These are phyloP conservation scores for Platyscapa corneri DNA, from an alignment of 1,140 invertebrate genomes.

Conservation along the genomic window DNA sequence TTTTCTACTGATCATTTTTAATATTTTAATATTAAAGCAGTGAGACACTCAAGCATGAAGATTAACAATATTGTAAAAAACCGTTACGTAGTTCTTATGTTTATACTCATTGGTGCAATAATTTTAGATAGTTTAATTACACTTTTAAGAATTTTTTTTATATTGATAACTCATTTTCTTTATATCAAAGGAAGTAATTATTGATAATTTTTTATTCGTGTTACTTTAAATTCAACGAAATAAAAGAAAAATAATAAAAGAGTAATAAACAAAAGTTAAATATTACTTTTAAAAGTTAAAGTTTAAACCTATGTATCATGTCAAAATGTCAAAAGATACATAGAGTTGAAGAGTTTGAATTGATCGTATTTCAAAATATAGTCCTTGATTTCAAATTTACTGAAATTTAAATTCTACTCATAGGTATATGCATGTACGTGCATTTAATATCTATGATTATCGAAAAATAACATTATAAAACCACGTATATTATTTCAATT, in stretches of 20 bases:
- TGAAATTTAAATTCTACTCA: not conserved
- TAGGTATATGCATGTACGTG: not conserved
- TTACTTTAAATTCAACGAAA: not conserved
- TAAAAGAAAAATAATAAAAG: not conserved
- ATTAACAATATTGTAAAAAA: not conserved
- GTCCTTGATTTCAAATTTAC: not conserved
- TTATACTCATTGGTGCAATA: not conserved
- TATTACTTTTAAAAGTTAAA: too few species aligned
- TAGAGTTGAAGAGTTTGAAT: too few species aligned
- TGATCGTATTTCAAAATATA: not conserved
- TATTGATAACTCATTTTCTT: not conserved
- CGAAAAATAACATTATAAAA: not conserved
- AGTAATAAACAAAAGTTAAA: too few species aligned
- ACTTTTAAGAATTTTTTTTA: not conserved
- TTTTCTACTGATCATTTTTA: not conserved
- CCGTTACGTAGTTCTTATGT: not conserved
- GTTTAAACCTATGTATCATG: too few species aligned
- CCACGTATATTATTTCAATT: too few species aligned
- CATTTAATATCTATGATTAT: not conserved
- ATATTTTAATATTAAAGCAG: not conserved
- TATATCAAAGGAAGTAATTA: not conserved
- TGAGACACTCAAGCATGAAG: not conserved
- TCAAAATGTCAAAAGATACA: too few species aligned
- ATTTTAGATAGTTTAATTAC: not conserved
- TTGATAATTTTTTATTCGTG: too few species aligned